A percentile compares a stretch with the other conserved stretches of the same genome.
Conservation (phyloP, 2,797 vertebrate species). For the Emys orbicularis region DNA sequence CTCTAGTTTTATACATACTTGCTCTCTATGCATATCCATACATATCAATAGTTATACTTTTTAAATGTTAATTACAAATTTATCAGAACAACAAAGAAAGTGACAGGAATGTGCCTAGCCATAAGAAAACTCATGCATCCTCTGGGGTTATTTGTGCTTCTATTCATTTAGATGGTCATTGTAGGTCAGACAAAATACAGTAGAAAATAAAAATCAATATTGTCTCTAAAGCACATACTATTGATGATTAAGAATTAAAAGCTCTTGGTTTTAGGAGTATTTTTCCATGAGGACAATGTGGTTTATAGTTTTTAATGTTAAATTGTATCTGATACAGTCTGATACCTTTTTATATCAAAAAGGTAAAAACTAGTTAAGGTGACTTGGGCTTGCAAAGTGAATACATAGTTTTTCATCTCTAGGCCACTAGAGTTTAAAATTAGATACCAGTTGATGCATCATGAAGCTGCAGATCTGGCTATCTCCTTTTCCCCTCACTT, state of each 20-base stretch:
- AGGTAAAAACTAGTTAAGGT: background rate
- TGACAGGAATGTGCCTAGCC: background rate
- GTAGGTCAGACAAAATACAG: conserved; percentile 41
- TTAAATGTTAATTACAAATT: rapidly evolving
- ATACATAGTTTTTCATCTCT: background rate
- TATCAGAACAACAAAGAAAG: background rate
- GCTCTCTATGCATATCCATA: background rate
- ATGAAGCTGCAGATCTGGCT: background rate
- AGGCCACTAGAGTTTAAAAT: background rate
- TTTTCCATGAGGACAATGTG: conserved; percentile 5
- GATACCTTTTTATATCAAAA: background rate
- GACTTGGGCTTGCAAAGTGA: background rate
- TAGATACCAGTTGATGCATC: background rate
- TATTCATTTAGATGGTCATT: background rate
- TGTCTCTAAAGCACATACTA: conserved; percentile 36
- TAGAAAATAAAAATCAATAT: conserved; percentile 65
- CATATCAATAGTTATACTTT: background rate
- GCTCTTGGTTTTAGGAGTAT: conserved; percentile 22
- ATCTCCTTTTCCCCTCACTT: background rate
- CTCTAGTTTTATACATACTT: rapidly evolving
- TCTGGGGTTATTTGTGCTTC: conserved; percentile 4
- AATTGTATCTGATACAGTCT: background rate
- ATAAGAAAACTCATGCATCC: background rate
- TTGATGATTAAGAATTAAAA: conserved; percentile 51
- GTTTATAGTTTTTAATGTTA: background rate